phyloP scores from a whole-genome alignment of 2,113 vertebrate genomes.

The Lamprologus speciosus region DNA sequence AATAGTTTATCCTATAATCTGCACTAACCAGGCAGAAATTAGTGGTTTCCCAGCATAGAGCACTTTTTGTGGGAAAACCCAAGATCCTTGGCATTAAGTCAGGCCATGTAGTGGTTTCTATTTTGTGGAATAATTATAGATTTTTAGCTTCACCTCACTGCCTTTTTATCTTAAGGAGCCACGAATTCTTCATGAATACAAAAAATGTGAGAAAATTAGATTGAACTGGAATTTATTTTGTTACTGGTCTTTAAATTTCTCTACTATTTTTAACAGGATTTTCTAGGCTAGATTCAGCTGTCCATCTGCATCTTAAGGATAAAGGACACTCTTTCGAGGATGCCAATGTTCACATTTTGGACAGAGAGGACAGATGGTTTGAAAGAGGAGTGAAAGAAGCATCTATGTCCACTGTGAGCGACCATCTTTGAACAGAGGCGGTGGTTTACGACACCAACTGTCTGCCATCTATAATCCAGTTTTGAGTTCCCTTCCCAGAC shows the following conservation, averaged over 20 bases:
- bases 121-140: not conserved
- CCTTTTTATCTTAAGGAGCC: not conserved
- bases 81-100: not conserved
- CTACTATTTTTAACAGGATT: not conserved
- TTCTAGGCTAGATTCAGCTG: not conserved
- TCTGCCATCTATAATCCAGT: no score
- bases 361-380: no score
- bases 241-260: not conserved
- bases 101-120: not conserved
- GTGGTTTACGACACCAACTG: rapidly evolving
- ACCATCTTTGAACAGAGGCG: no score
- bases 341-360: no score
- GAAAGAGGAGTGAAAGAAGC: no score
- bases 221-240: not conserved
- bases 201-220: not conserved
- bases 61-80: not conserved
- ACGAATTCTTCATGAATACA: not conserved
- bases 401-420: no score
- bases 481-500: rapidly evolving
- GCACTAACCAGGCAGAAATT: not conserved
- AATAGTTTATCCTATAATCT: not conserved
- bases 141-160: not conserved
- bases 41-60: not conserved
- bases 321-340: no score
- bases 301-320: rapidly evolving